Percentiles rank a stretch among this genome's conserved stretches.
phyloP scores from a whole-genome alignment of 2,888 invertebrate species.

The Bellardia bayeri region DNA sequence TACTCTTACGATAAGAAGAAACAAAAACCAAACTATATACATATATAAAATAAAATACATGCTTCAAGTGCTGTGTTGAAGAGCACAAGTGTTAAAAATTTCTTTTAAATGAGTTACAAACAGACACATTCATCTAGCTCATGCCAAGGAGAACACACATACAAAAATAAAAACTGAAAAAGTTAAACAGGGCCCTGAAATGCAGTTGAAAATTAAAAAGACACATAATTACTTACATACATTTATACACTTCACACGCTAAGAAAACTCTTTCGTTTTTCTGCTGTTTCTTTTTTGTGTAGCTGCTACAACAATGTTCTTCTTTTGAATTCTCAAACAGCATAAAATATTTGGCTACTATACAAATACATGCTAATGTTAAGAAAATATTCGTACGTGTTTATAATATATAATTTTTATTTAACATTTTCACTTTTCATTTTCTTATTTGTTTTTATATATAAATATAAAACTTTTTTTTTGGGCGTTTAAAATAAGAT shows the following conservation, averaged over 20 bases:
- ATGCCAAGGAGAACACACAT: not conserved
- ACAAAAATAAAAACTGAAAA: not conserved
- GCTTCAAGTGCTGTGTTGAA: conserved; percentile 31
- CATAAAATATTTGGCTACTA: conserved; percentile 63
- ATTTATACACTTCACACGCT: conserved; percentile 10
- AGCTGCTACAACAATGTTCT: not conserved
- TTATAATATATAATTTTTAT: conserved; percentile 16
- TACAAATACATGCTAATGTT: conserved; percentile 62
- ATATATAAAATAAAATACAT: conserved; percentile 46
- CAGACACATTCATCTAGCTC: conserved; percentile 5
- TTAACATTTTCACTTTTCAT: conserved; percentile 44
- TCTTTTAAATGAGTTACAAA: conserved; percentile 62
- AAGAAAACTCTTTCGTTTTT: conserved; percentile 22
- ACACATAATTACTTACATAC: conserved; percentile 1
- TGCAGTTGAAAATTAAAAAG: conserved; percentile 52
- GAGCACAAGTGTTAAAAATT: conserved; percentile 56
- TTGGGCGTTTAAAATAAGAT: not conserved
- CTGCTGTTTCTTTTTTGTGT: not conserved
- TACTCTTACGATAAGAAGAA: conserved; percentile 24
- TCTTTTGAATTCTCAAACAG: conserved; percentile 45
- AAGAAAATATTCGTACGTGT: conserved; percentile 38
- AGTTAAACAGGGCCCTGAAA: conserved; percentile 33
- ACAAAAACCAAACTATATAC: conserved; percentile 22
- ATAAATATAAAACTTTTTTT: conserved; percentile 11
- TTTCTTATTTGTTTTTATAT: not conserved